Evolutionary conservation across 2,797 vertebrate species (phyloP).

Genomic region (Sylvilagus floridanus): DNA sequence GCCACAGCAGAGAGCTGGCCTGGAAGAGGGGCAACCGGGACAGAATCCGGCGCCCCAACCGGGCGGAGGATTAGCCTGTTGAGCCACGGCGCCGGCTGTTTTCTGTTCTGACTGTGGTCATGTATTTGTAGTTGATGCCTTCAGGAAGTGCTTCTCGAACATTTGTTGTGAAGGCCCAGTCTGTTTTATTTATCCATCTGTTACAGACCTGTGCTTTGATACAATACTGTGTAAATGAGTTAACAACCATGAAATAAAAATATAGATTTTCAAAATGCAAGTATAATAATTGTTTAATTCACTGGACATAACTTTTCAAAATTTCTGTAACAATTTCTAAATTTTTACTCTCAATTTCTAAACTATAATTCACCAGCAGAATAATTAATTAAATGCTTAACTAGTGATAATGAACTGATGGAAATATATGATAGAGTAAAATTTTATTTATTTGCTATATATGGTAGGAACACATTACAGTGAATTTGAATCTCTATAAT

Average conservation of each 20-base stretch:
- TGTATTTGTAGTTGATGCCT: background rate
- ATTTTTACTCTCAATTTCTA: slow-evolving; percentile 47
- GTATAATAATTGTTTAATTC: slow-evolving; percentile 18
- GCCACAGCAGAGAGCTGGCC: too few species aligned
- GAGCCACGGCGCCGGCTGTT: too few species aligned
- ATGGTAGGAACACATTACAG: background rate
- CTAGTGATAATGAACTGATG: slow-evolving; percentile 25
- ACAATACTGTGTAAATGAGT: slow-evolving; percentile 41
- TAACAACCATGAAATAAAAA: slow-evolving; percentile 19
- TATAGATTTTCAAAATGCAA: background rate
- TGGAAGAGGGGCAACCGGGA: too few species aligned
- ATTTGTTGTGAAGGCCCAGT: background rate
- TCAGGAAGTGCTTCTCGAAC: background rate
- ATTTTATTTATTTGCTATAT: slow-evolving; percentile 55
- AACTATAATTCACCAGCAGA: slow-evolving; percentile 25
- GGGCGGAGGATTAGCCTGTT: too few species aligned
- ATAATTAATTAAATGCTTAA: slow-evolving; percentile 27
- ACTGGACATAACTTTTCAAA: background rate
- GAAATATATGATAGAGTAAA: slow-evolving; percentile 10
- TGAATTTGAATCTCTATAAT: slow-evolving; percentile 15
- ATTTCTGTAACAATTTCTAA: background rate
- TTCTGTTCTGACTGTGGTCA: background rate
- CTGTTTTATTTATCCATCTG: slow-evolving; percentile 27
- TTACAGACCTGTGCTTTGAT: background rate
- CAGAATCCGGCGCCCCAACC: too few species aligned